Base-by-base conservation (phyloP, 2,888 invertebrate genomes). In the Hirudinaria manillensis region DNA sequence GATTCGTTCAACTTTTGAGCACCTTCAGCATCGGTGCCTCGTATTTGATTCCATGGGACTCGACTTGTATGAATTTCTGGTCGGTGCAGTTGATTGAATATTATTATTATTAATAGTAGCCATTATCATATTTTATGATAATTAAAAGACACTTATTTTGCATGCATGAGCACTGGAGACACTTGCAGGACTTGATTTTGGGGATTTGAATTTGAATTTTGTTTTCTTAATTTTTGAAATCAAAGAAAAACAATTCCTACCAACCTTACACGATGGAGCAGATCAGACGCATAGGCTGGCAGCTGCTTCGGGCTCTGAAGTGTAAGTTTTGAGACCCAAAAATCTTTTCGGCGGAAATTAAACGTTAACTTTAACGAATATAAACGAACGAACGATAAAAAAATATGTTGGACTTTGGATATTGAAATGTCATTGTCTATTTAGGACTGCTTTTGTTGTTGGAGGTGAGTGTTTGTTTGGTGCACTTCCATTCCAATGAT, bases 221-320 rank as follows among this genome's bases (percentile, higher is more conserved):
- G 24, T 29, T 1, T 4, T 61, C 82, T 53, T 27, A 21, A 53
- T 13, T 38, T 4, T 68, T 0, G 2, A 21, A 56, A 51, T 81
- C 81, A 45, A 82, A 88, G 97, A 97, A 97, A 89, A 94, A 95
- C 88, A 99, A 99, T 88, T 92, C 92, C 87, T 99, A 98, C 87
- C 93, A 94, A 86, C 95, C 98, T 70, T 99, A 99, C 88, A 93
- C 97, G 61, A 86, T 99, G 87, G 94, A 96, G 81, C 96, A 99
- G 87, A 98, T 98, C 80, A 90, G 97, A 80, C 97, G 97, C 87
- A 97, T 99, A 87, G 90, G 93, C 55, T 97, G 97, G 87, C 98
- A 99, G 88, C 88, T 99, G 79, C 93, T 94, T 86, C 94, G 94
- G 87, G 91, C 97, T 79, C 98, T 99, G 79, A 91, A 95, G 87